Conservation (phyloP, 1,140 invertebrate genomes). For the Anoplolepis gracilipes region DNA sequence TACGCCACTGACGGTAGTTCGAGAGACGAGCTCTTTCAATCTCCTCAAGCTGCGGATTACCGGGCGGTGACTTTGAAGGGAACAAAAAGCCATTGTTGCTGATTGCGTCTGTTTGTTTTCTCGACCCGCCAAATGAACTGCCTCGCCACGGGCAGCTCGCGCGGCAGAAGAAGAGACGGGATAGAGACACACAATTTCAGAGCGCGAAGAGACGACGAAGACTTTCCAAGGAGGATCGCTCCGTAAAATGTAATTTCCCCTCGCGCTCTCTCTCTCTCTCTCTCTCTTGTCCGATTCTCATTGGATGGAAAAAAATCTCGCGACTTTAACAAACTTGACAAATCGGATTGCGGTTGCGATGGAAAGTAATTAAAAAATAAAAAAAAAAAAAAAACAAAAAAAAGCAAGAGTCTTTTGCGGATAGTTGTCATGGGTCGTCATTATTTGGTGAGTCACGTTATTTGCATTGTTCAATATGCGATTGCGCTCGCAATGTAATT, state of each 20-base stretch:
- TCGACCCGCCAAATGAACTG: slow-evolving; percentile 56
- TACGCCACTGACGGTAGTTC: slow-evolving; percentile 13
- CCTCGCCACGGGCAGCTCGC: slow-evolving; percentile 21
- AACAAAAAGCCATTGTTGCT: slow-evolving; percentile 60
- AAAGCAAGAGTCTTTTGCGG: too few species aligned
- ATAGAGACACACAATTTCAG: slow-evolving; percentile 37
- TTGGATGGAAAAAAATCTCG: slow-evolving; percentile 6
- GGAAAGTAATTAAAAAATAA: slow-evolving; percentile 19
- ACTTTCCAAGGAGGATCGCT: slow-evolving; percentile 23
- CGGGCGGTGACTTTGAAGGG: slow-evolving; percentile 43
- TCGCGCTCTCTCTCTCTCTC: background rate
- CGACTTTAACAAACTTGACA: slow-evolving; percentile 48
- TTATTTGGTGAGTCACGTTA: background rate
- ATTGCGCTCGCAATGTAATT: too few species aligned
- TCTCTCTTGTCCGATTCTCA: background rate
- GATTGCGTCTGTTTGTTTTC: slow-evolving; percentile 62
- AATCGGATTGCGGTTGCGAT: slow-evolving; percentile 30
- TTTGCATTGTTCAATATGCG: background rate
- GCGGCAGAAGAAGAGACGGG: background rate
- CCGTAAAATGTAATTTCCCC: slow-evolving; percentile 48
- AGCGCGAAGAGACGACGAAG: slow-evolving; percentile 37
- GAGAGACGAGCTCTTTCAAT: slow-evolving; percentile 59
- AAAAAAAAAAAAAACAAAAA: slow-evolving; percentile 11
- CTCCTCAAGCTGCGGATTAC: slow-evolving; percentile 58
- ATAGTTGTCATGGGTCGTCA: background rate